These are phyloP conservation scores for Chelonoidis abingdonii DNA, from an alignment of 2,113 vertebrate genomes.

Conservation along the genomic window DNA sequence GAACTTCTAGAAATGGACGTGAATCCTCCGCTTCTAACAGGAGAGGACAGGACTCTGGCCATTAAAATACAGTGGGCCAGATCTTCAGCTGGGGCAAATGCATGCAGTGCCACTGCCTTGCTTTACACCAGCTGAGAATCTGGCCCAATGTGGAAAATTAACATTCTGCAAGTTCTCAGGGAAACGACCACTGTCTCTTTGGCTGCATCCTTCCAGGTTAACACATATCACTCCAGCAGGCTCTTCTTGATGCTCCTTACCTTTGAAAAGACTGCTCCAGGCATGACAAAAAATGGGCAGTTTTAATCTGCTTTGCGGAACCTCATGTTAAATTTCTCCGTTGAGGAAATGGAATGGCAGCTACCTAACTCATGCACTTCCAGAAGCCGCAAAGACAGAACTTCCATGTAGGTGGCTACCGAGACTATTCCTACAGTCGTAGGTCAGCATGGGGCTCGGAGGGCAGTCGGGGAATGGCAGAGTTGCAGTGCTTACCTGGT, in stretches of 20 bases:
- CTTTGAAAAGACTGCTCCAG: neutral
- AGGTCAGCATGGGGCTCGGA: neutral
- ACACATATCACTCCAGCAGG: neutral
- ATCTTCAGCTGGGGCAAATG: neutral
- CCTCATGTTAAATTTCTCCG: neutral
- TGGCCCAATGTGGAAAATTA: neutral
- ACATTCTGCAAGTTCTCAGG: neutral
- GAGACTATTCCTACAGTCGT: neutral
- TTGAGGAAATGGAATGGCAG: neutral
- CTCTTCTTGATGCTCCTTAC: neutral
- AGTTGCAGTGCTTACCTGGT: slow-evolving; percentile 83
- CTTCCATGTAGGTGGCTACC: neutral
- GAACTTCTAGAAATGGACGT: neutral
- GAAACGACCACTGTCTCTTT: neutral
- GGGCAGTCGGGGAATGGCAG: neutral
- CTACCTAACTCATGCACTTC: neutral
- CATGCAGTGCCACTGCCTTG: neutral
- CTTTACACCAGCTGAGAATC: neutral
- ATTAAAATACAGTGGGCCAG: neutral
- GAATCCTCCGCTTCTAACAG: neutral
- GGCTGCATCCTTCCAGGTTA: neutral
- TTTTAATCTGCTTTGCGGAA: too few species aligned
- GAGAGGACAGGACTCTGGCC: neutral
- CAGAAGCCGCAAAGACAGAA: neutral
- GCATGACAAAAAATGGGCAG: neutral